These are phyloP conservation scores for Suricata suricatta DNA, from an alignment of 2,113 vertebrate species.

Conservation along the genomic window DNA sequence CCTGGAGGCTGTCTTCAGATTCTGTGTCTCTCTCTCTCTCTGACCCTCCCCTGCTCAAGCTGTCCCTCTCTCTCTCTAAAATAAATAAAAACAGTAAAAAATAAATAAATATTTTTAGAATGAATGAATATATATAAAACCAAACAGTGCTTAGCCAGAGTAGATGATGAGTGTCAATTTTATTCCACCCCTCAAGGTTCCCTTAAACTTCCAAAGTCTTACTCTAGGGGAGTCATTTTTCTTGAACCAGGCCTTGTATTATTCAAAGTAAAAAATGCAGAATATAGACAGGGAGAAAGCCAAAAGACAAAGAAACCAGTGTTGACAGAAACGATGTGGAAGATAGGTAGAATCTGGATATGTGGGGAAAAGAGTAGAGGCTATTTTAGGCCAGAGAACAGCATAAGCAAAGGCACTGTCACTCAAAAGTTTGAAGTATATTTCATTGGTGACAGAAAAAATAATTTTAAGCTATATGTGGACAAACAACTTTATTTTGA, in stretches of 20 bases:
- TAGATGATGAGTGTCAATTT: background rate
- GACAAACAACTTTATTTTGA: background rate
- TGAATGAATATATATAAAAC: slow-evolving; percentile 29
- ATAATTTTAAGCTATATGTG: background rate
- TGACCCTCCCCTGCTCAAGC: no score
- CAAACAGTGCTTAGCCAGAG: background rate
- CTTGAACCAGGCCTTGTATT: background rate
- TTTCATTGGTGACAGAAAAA: background rate
- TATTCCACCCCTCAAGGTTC: background rate
- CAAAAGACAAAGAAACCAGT: slow-evolving; percentile 27
- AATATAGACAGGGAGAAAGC: background rate
- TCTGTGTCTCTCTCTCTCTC: no score
- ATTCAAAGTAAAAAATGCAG: background rate
- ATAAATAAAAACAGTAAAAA: no score
- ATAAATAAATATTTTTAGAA: slow-evolving; percentile 32
- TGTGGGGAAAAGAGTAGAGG: background rate
- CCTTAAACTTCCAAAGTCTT: slow-evolving; percentile 1
- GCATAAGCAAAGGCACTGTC: background rate
- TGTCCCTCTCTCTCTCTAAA: no score
- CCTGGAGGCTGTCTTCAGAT: no score
- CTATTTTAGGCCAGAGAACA: background rate
- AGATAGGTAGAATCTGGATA: slow-evolving; percentile 6
- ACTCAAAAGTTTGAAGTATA: background rate
- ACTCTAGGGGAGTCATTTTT: slow-evolving; percentile 15
- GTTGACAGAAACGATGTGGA: background rate